phyloP scores from a whole-genome alignment of 2,113 vertebrate genomes.

The Pelmatolapia mariae region DNA sequence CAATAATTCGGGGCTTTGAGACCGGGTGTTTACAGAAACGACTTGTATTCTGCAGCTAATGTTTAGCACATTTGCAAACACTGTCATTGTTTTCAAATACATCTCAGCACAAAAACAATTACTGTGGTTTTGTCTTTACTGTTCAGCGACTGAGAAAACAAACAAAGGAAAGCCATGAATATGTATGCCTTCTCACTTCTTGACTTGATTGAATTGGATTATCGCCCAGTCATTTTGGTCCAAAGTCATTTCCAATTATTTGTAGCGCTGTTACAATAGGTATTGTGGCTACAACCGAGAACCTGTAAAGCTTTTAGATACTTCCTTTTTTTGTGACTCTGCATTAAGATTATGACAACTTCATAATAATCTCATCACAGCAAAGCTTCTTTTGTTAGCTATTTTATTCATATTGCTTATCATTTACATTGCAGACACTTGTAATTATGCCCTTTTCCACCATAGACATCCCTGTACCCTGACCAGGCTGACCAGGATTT shows the following conservation, averaged over 20 bases:
- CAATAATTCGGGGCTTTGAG: not conserved
- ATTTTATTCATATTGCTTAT: not conserved
- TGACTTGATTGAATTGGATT: slow-evolving; percentile 45
- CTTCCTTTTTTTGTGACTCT: not conserved
- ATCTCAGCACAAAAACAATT: slow-evolving; percentile 19
- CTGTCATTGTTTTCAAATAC: slow-evolving; percentile 2
- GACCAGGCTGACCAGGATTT: not conserved
- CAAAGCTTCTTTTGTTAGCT: not conserved
- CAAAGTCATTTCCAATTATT: not conserved
- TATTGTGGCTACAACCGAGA: not conserved
- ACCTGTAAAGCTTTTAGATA: not conserved
- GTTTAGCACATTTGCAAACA: slow-evolving; percentile 24
- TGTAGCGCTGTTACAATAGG: not conserved
- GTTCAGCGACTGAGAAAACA: not conserved
- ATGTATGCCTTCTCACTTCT: slow-evolving; percentile 21
- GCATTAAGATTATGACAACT: not conserved
- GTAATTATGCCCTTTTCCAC: not conserved
- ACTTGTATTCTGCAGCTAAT: not conserved
- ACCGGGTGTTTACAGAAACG: not conserved
- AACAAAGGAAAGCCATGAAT: slow-evolving; percentile 38
- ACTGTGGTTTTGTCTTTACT: not conserved
- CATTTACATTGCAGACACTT: not conserved
- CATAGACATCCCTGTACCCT: not conserved
- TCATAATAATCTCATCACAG: not conserved
- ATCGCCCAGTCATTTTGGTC: slow-evolving; percentile 7